A percentile compares a stretch with the other conserved stretches of the same genome.
phyloP scores from a whole-genome alignment of 1,140 invertebrate genomes.

The Arion vulgaris region DNA sequence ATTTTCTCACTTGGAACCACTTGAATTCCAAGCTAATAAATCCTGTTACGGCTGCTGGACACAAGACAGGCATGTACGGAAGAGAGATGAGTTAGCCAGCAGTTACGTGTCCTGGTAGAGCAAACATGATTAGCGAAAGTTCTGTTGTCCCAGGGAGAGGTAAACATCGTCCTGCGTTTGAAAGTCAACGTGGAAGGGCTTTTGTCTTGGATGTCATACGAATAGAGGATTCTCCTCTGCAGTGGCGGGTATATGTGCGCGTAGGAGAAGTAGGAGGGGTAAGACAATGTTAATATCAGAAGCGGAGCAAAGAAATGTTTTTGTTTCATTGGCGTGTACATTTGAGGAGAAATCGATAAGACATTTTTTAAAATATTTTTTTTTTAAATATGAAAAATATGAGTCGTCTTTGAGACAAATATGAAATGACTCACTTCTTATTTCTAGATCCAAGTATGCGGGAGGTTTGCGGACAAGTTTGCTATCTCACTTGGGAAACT shows the following conservation, averaged over 20 bases:
- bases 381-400: too few relatives aligned
- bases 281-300: too few relatives aligned
- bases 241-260: not conserved
- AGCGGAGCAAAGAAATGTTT: too few relatives aligned
- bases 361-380: too few relatives aligned
- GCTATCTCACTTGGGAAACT: too few relatives aligned
- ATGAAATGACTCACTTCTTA: too few relatives aligned
- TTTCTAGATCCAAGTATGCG: too few relatives aligned
- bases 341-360: too few relatives aligned
- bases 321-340: too few relatives aligned
- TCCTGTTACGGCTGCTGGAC: not conserved
- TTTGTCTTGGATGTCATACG: not conserved
- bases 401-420: too few relatives aligned
- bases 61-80: not conserved
- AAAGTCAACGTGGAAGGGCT: not conserved
- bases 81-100: not conserved
- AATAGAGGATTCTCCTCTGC: not conserved
- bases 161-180: not conserved
- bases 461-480: too few relatives aligned
- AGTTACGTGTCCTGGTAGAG: not conserved
- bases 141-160: not conserved
- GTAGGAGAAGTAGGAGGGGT: not conserved
- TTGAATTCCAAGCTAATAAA: slow-evolving; percentile 1
- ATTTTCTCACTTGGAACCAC: slow-evolving; percentile 4
- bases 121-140: not conserved